Conservation (phyloP, 2,113 vertebrate genomes). For the Laticauda colubrina region DNA sequence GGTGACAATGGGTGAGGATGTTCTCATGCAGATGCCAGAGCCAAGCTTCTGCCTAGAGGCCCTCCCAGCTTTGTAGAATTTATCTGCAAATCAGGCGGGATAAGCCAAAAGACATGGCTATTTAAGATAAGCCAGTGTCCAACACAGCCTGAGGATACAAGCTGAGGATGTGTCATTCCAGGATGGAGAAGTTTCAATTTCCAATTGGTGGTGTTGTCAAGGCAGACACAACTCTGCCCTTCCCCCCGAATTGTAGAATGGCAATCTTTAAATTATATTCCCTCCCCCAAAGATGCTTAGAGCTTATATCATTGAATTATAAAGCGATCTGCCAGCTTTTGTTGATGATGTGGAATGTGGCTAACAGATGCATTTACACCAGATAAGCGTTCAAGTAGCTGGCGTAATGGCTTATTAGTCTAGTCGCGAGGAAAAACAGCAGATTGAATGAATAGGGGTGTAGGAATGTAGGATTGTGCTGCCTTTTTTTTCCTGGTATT, state of each 20-base stretch:
- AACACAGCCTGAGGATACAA: slow-evolving; percentile 6
- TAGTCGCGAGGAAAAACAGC: slow-evolving; percentile 73
- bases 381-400: slow-evolving; percentile 69
- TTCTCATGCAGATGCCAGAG: not conserved
- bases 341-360: slow-evolving; percentile 73
- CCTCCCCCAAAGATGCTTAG: slow-evolving; percentile 62
- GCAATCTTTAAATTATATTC: slow-evolving; percentile 69
- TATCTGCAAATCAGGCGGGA: not conserved
- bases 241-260: slow-evolving; percentile 47
- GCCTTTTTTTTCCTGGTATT: slow-evolving; percentile 20
- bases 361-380: slow-evolving; percentile 73
- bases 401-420: slow-evolving; percentile 74
- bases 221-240: slow-evolving; percentile 35
- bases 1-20: not conserved
- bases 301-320: slow-evolving; percentile 71
- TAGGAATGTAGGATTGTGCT: slow-evolving; percentile 60
- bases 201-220: slow-evolving; percentile 63
- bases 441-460: slow-evolving; percentile 69
- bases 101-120: not conserved
- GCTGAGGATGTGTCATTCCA: slow-evolving; percentile 39
- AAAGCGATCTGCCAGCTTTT: slow-evolving; percentile 70
- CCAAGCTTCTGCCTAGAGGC: not conserved
- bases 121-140: not conserved
- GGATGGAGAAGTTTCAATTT: not conserved
- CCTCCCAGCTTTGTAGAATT: not conserved